Percentiles rank a stretch among this genome's conserved stretches.
These are phyloP conservation scores for Cyaniris semiargus DNA, from an alignment of 2,888 invertebrate genomes.

Conservation along the genomic window DNA sequence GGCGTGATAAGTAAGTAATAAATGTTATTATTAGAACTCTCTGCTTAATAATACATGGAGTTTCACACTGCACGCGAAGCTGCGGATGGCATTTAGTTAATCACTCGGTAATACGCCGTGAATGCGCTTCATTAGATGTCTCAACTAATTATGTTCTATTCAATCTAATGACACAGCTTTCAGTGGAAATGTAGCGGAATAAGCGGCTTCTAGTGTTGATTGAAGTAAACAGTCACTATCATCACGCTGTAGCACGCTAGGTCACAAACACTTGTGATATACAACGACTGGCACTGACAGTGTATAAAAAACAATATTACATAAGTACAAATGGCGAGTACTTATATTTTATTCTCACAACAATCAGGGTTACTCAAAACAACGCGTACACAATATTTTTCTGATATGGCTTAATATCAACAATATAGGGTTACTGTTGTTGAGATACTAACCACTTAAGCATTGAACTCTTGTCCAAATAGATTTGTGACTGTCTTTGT, in stretches of 20 bases:
- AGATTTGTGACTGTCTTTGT: too few species aligned
- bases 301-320: too few species aligned
- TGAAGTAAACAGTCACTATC: neutral
- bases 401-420: too few species aligned
- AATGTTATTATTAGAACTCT: neutral
- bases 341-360: too few species aligned
- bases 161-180: neutral
- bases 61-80: neutral
- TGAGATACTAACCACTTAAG: too few species aligned
- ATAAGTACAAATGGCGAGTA: too few species aligned
- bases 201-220: conserved; percentile 10
- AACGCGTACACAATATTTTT: too few species aligned
- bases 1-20: too few species aligned
- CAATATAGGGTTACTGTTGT: too few species aligned
- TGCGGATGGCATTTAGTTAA: neutral
- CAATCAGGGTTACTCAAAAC: too few species aligned
- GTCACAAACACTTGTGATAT: neutral
- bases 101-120: neutral
- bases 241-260: neutral
- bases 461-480: too few species aligned
- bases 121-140: conserved; percentile 25
- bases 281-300: too few species aligned
- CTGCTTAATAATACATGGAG: neutral
- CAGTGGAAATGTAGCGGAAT: neutral
- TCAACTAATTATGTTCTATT: conserved; percentile 20